Percentiles rank a stretch among this genome's conserved stretches.
These are phyloP conservation scores for Paracentrotus lividus DNA, from an alignment of 53 echinoderm and acorn worm genomes.

Conservation along the genomic window DNA sequence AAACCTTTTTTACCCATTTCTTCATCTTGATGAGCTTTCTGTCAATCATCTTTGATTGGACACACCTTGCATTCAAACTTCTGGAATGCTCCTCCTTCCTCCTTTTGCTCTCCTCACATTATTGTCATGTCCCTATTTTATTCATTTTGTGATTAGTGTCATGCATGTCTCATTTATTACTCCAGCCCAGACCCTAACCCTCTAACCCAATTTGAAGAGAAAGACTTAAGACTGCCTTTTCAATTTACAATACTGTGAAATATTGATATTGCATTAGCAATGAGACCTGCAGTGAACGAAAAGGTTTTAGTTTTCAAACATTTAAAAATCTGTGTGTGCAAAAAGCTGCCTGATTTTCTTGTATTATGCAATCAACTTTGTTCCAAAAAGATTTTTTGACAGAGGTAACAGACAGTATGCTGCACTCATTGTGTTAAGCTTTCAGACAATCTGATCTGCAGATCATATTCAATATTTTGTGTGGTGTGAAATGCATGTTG, in stretches of 20 bases:
- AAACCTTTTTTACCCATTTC: background rate
- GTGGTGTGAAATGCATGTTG: constrained; percentile 1
- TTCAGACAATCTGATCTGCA: background rate
- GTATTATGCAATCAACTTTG: background rate
- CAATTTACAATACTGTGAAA: background rate
- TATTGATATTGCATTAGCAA: background rate
- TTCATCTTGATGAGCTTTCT: background rate
- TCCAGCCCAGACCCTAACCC: background rate
- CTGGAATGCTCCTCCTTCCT: constrained; percentile 1
- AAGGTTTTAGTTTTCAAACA: background rate
- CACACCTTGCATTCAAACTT: background rate
- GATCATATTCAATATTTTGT: background rate
- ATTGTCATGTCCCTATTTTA: background rate
- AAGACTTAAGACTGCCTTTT: background rate
- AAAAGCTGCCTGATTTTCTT: background rate
- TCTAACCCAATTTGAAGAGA: background rate
- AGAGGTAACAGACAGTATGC: background rate
- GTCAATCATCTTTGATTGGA: background rate
- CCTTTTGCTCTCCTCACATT: background rate
- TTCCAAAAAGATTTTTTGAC: background rate
- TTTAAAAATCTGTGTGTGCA: background rate
- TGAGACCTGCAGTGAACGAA: constrained; percentile 1
- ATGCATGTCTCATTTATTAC: constrained; percentile 23
- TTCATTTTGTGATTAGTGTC: background rate
- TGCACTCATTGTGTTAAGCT: background rate